Evolutionary conservation across 2,797 vertebrate species (phyloP), one percentile per base, ranked within the genome.

Genomic region (Fistularia tabacaria): DNA sequence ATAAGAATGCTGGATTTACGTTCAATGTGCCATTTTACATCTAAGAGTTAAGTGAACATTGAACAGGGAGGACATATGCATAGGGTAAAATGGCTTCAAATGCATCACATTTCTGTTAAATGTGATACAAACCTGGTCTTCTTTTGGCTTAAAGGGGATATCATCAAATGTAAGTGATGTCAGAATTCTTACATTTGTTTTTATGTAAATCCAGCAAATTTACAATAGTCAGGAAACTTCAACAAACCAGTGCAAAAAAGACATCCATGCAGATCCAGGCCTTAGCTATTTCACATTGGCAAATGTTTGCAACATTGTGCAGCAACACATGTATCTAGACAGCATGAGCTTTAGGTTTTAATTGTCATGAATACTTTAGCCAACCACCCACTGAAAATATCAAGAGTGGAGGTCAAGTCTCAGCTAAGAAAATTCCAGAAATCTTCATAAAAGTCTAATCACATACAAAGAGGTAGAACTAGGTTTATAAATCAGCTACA

Each of bases 121-220:
- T 54, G 59, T 46, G 38, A 46, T 14, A n/a, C 36, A 47, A 39
- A 4, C 12, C 11, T 10, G 25, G 2, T 36, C 15, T 53, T 46
- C 14, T 6, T 14, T 46, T 3, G 25, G 12, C 25, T 25, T 25
- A 25, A 25, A 2, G 5, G 14, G 4, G 8, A 44, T 25, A 37
- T 51, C 15, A 6, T 46, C 40, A 68, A 62, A 62, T 62, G 54
- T 53, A 59, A 62, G 49, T 14, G 10, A 43, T 1, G 10, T 42
- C 6, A 7, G 6, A 11, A 36, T 25, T 50, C 57, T 67, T 57
- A 61, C 64, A 59, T 69, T 63, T 58, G 44, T 1, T 57, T 6
- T 47, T 44, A 46, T 41, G 62, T 66, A 79, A 83, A 82, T 85
- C 79, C 76, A 84, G 74, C 65, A n/a, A n/a, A n/a, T n/a, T n/a